Evolutionary conservation across 2,113 vertebrate species (phyloP), one percentile per base, ranked within the genome.

Genomic region (Cryptomyrus ogoouensis): DNA sequence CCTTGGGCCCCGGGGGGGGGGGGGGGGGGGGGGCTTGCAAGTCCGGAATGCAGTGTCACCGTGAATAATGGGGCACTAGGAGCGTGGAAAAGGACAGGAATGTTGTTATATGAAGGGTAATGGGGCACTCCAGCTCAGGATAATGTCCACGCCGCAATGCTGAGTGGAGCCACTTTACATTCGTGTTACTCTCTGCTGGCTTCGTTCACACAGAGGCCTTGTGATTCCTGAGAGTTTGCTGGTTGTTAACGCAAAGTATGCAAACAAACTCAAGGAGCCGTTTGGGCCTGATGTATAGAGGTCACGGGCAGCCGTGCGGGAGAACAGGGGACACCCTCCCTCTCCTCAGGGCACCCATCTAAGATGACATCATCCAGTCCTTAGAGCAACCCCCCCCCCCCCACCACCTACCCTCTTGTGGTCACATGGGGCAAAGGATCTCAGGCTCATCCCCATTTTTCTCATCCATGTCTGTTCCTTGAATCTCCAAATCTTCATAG

Each of bases 221-320:
- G 52, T 35, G 50, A 13, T 31, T 12, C n/a, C 50, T 17, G 46
- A 87, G 27, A 49, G 27, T 56, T 35, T 87, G 85, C 50, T 56
- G 31, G n/a, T 56, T 53, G 49, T 47, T 53, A 39, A 53, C 35
- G 31, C 35, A 2, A 27, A 84, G 52, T 84, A 62, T 49, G 39
- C 42, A 58, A 47, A 47, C 35, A 46, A 62, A 17, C 53, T 58
- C 3, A 86, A 44, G 21, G 80, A 21, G 90, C 52, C 88, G 84
- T 56, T 42, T 89, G 56, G 77, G 58, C 52, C 83, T 58, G 39
- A 27, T 85, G 31, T 88, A 88, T 87, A 44, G 35, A 83, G 1
- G 87, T 27, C 80, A 88, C 24, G 83, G 88, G 93, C 94, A 94
- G 93, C 94, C 95, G 94, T 92, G 93, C 88, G 90, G 92, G 93